Percentiles rank a stretch among this genome's conserved stretches.
Evolutionary conservation across 2,113 vertebrate genomes (phyloP).

Genomic region (Pandion haliaetus): DNA sequence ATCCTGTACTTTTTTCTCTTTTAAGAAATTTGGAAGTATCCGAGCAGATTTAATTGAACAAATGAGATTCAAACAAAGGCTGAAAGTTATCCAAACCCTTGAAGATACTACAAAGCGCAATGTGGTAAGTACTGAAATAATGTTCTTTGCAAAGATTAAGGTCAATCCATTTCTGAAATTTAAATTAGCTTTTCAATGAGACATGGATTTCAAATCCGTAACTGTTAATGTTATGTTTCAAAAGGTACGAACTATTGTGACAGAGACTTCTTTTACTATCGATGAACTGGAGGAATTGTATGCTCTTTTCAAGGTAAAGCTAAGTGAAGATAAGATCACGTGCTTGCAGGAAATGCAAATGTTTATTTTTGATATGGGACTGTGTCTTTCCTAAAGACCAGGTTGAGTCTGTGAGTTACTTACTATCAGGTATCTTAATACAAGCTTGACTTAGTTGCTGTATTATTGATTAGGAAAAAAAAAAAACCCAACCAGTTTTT

Average conservation of each 20-base stretch:
- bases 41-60: conserved; percentile 95
- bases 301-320: conserved; percentile 92
- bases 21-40: conserved; percentile 95
- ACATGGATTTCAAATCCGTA: not conserved
- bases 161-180: not conserved
- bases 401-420: not conserved
- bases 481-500: not conserved
- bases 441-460: not conserved
- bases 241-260: conserved; percentile 94
- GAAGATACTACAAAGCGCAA: conserved; percentile 98
- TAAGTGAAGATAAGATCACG: not conserved
- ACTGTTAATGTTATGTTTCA: conserved; percentile 23
- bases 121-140: conserved; percentile 79
- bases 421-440: not conserved
- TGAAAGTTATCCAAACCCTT: conserved; percentile 96
- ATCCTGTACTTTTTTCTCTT: not conserved
- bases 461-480: not conserved
- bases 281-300: conserved; percentile 95
- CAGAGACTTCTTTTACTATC: conserved; percentile 91
- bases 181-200: not conserved
- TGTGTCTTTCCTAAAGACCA: not conserved
- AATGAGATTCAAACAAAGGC: conserved; percentile 97
- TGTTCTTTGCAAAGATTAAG: not conserved
- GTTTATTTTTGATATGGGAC: not conserved
- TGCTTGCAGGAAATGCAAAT: not conserved